Evolutionary conservation across 2,797 vertebrate species (phyloP).

Genomic region (Erithacus rubecula): DNA sequence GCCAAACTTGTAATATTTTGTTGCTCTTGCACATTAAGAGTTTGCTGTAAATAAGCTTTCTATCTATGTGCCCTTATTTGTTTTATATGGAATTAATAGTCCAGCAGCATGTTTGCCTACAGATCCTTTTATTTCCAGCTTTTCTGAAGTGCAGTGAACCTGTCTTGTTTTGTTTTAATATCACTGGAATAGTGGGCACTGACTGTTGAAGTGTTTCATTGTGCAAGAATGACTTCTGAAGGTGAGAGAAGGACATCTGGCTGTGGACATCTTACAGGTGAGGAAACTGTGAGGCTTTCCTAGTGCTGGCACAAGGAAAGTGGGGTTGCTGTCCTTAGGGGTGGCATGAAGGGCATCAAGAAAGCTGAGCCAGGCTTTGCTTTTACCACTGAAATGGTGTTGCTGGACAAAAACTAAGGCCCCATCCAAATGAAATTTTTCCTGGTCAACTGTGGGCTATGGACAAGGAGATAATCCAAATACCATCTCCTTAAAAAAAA

Average conservation of each 20-base stretch:
- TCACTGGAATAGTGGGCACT: neutral
- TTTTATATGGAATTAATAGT: neutral
- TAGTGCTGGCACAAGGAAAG: neutral
- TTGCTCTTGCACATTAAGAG: neutral
- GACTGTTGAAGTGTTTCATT: neutral
- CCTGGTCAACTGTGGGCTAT: too few relatives aligned
- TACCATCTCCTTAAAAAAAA: neutral
- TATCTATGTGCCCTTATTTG: neutral
- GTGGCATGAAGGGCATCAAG: neutral
- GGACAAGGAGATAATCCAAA: neutral
- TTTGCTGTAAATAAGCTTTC: neutral
- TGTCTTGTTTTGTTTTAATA: neutral
- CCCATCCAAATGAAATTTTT: neutral
- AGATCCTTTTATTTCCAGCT: neutral
- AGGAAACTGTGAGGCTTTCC: neutral
- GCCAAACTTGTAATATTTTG: neutral
- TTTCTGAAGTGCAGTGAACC: neutral
- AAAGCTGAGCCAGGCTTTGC: neutral
- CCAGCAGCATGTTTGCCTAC: neutral
- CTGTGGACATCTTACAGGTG: neutral
- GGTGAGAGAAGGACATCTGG: neutral
- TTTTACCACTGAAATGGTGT: neutral
- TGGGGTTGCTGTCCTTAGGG: neutral
- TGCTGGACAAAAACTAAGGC: neutral
- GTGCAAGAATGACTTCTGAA: neutral